phyloP scores from a whole-genome alignment of 1,140 invertebrate genomes.

The Pogonus chalceus region DNA sequence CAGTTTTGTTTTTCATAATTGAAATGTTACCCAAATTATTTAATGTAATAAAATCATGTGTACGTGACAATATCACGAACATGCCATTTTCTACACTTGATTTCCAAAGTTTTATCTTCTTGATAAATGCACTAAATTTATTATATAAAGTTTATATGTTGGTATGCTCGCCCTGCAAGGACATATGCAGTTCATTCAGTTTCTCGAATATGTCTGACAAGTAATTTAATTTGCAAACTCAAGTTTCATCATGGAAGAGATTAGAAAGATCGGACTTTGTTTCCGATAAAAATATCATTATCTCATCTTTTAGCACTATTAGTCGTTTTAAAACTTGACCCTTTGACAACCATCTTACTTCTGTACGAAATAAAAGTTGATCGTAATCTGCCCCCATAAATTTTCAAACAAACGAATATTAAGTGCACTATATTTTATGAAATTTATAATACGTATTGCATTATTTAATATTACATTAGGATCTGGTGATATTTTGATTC shows the following conservation, averaged over 20 bases:
- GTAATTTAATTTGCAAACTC: neutral
- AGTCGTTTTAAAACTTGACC: neutral
- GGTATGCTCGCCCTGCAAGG: neutral
- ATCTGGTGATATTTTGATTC: slow-evolving; percentile 1
- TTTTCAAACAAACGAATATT: neutral
- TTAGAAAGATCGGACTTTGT: slow-evolving; percentile 4
- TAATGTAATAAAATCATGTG: neutral
- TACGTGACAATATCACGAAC: slow-evolving; percentile 1
- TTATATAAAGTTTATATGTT: neutral
- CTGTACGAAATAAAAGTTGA: neutral
- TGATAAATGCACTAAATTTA: neutral
- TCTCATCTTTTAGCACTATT: slow-evolving; percentile 2
- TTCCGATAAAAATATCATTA: slow-evolving; percentile 1
- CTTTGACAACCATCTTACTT: slow-evolving; percentile 3
- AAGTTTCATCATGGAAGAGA: slow-evolving; percentile 5
- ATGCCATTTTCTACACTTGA: slow-evolving; percentile 4
- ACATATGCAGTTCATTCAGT: neutral
- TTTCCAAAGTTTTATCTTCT: slow-evolving; percentile 1
- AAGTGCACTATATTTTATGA: slow-evolving; percentile 3
- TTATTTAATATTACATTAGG: neutral
- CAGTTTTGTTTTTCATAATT: neutral
- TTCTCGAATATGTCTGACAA: slow-evolving; percentile 4
- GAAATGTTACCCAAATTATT: neutral
- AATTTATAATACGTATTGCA: neutral
- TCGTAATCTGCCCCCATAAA: neutral